Base-by-base conservation (phyloP, 2,888 invertebrate species). In the Macrosoma leucophasiata region DNA sequence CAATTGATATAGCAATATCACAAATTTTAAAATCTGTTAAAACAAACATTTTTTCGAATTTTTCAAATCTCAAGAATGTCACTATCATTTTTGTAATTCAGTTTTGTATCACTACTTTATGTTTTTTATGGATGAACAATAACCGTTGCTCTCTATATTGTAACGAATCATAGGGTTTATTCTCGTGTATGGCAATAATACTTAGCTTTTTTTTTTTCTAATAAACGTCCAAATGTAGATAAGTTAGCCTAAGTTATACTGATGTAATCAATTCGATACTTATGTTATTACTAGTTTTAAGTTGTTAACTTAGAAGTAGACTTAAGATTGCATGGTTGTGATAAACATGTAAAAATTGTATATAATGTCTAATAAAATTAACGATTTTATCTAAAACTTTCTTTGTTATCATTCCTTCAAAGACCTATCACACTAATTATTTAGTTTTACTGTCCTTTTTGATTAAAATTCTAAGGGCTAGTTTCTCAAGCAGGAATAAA, bases 1-100 rank as follows among this genome's bases (percentile, higher is more conserved):
- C 20, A 13, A 26, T 33, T 11, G 33, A 33, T 14, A 33, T 27
- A 20, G 11, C 21, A 5, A 33, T 19, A 18, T 26, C 26, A n/a
- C 12, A 10, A 26, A 17, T 19, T 23, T n/a, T 6, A 23, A 33
- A 26, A 28, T 22, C 22, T n/a, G 21, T 2, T 6, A 22, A 26
- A 15, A 13, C 28, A 15, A 11, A 17, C 17, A 13, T 27, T 6
- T 22, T 10, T 9, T 33, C 22, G 27, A 33, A 11, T 17, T 18
- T 18, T 15, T 31, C 13, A 12, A 23, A 31, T 18, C 31, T 31
- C 4, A 31, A 18, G 12, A 10, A 12, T 11, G 18, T 17, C n/a
- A 31, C 18, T 31, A 31, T 31, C 11, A 8, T 13, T 30, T 11
- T 22, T 30, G 30, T 22, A 22, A 21, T 18, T 21, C 15, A 30